Percentiles rank a stretch among this genome's conserved stretches.
phyloP scores from a whole-genome alignment of 2,888 invertebrate species.

The Mesorhabditis belari region DNA sequence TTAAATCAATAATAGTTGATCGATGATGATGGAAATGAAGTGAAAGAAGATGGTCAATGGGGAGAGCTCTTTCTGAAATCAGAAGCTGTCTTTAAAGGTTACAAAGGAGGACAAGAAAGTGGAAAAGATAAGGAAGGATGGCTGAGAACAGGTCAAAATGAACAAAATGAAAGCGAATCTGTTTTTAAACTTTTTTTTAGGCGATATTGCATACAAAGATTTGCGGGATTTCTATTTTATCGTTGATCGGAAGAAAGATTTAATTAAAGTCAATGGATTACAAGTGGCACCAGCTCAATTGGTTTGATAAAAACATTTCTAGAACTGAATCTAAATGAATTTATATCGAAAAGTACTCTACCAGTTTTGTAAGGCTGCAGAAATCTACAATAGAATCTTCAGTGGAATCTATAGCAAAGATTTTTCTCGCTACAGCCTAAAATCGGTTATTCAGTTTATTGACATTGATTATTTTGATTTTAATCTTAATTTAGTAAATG shows the following conservation, averaged over 20 bases:
- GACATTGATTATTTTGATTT: neutral
- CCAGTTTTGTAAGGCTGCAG: too few relatives aligned
- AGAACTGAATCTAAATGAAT: too few relatives aligned
- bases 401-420: too few relatives aligned
- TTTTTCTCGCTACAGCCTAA: too few relatives aligned
- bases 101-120: constrained; percentile 11
- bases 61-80: constrained; percentile 82
- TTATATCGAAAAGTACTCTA: too few relatives aligned
- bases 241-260: constrained; percentile 77
- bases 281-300: constrained; percentile 62
- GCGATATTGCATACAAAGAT: constrained; percentile 77
- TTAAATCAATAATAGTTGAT: constrained; percentile 3
- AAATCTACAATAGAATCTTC: too few relatives aligned
- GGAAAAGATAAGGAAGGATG: constrained; percentile 71
- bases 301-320: too few relatives aligned
- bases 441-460: neutral
- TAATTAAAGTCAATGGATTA: constrained; percentile 82
- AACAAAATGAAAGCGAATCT: neutral
- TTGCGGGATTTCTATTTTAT: constrained; percentile 71
- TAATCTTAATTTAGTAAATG: neutral
- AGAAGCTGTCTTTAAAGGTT: constrained; percentile 76
- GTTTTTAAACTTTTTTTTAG: constrained; percentile 59
- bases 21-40: constrained; percentile 57
- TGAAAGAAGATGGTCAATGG: constrained; percentile 61
- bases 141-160: constrained; percentile 61